These are phyloP conservation scores for Siphlonurus alternatus DNA, from an alignment of 2,888 invertebrate genomes.

Conservation along the genomic window DNA sequence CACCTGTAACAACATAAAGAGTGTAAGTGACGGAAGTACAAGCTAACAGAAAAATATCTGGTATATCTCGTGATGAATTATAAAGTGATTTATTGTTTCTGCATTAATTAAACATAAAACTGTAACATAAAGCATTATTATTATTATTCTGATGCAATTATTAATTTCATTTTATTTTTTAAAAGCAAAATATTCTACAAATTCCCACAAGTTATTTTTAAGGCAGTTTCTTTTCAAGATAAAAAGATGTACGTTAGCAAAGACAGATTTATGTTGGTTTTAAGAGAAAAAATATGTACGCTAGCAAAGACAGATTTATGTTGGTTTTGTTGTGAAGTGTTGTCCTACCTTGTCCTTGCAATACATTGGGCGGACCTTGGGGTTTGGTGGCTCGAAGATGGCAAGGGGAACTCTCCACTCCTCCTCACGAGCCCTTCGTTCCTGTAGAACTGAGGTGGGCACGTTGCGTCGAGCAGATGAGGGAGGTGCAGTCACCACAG, in stretches of 20 bases:
- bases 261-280: too few relatives aligned
- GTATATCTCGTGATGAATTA: neutral
- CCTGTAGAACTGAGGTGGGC: constrained; percentile 1
- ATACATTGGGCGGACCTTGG: constrained; percentile 46
- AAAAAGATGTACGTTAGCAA: too few relatives aligned
- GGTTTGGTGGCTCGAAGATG: constrained; percentile 43
- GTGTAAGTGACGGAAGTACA: neutral
- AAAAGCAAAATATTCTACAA: too few relatives aligned
- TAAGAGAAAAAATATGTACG: too few relatives aligned
- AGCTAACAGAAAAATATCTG: neutral
- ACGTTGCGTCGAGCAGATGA: neutral
- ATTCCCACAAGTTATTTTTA: too few relatives aligned
- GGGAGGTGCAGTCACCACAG: neutral
- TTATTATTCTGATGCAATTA: too few relatives aligned
- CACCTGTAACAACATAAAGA: constrained; percentile 22
- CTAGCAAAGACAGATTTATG: too few relatives aligned
- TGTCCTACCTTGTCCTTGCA: constrained; percentile 42
- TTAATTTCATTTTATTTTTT: too few relatives aligned
- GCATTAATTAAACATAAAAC: constrained; percentile 1
- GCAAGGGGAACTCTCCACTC: constrained; percentile 36
- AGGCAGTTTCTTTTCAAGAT: too few relatives aligned
- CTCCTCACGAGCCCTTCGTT: constrained; percentile 21
- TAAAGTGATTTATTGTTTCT: neutral
- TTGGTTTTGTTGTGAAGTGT: too few relatives aligned
- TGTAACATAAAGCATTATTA: neutral